Evolutionary conservation across 2,888 invertebrate species (phyloP), one percentile per base, ranked within the genome.

Genomic region (Lithophane ornitopus): DNA sequence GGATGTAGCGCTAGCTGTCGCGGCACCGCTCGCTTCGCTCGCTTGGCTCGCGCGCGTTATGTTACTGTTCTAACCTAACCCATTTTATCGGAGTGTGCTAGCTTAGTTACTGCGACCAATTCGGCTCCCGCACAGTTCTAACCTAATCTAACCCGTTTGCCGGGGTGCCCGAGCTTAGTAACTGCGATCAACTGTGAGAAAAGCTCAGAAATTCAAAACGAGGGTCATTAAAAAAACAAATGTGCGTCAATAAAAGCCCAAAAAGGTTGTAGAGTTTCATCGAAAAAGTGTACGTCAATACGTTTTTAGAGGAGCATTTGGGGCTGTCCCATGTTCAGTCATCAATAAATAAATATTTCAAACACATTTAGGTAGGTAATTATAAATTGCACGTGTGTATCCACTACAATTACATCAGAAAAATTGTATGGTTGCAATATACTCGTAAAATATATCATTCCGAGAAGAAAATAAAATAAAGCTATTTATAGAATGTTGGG

Each of bases 381-480:
- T 28, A 14, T 3, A 4, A 3, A 12, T 12, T 44, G 26, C 44
- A 65, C 28, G 8, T 22, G 12, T n/a, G n/a, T 34, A 39, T 39
- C 14, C 4, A 22, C 14, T 19, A 16, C 19, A 49, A 65, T 28
- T 28, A 34, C 22, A 49, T 63, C 2, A 80, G 49, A 41, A 41
- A 44, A 11, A 63, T 58, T 22, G 8, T 41, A 44, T 26, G 39
- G 9, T 19, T 54, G 26, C 34, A 62, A 34, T 52, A 39, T 39
- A 34, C 34, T 34, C 34, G 34, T 34, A 28, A 39, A 81, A 68
- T 54, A 19, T 54, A 61, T 65, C 26, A 7, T 22, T 56, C 39
- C 12, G 22, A 62, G 9, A 73, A 68, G 59, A 76, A 70, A 73
- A 73, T 56, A 61, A 70, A 67, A 73, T 28, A 0, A 61, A 52